A percentile compares a stretch with the other conserved stretches of the same genome.
These are phyloP conservation scores for Slavum lentiscoides DNA, from an alignment of 2,888 invertebrate species.

Conservation along the genomic window DNA sequence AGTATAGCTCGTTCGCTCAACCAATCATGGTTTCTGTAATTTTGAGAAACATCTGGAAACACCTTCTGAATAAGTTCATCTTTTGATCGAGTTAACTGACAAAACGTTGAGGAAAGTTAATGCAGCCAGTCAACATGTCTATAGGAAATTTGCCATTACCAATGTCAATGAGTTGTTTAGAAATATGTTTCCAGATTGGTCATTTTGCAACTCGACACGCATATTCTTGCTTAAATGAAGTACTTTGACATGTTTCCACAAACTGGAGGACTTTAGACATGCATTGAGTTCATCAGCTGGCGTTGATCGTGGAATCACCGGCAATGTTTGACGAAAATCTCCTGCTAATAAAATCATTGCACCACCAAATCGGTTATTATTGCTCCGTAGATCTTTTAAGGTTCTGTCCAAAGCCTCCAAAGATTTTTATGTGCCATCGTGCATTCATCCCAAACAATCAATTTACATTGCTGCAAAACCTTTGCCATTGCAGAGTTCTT, in stretches of 20 bases:
- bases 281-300: slow-evolving; percentile 47
- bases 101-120: slow-evolving; percentile 54
- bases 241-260: slow-evolving; percentile 54
- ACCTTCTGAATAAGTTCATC: slow-evolving; percentile 57
- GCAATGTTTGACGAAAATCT: slow-evolving; percentile 58
- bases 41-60: slow-evolving; percentile 58
- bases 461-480: slow-evolving; percentile 57
- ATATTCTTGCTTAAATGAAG: slow-evolving; percentile 32
- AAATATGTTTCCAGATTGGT: slow-evolving; percentile 24
- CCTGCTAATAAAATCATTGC: slow-evolving; percentile 43
- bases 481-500: slow-evolving; percentile 54
- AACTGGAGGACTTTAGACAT: slow-evolving; percentile 51
- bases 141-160: too few species aligned
- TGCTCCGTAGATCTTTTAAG: too few species aligned
- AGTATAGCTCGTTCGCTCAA: too few species aligned
- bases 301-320: slow-evolving; percentile 56
- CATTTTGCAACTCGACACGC: slow-evolving; percentile 34
- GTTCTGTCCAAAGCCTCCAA: too few species aligned
- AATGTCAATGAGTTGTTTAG: too few species aligned
- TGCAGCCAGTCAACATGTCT: too few species aligned
- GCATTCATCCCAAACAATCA: slow-evolving; percentile 58
- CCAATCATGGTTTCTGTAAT: too few species aligned
- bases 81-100: slow-evolving; percentile 56
- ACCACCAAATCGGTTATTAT: too few species aligned
- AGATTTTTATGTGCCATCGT: slow-evolving; percentile 59